A percentile compares a stretch with the other conserved stretches of the same genome.
phyloP scores from a whole-genome alignment of 2,113 vertebrate genomes.

The Tragelaphus buxtoni region DNA sequence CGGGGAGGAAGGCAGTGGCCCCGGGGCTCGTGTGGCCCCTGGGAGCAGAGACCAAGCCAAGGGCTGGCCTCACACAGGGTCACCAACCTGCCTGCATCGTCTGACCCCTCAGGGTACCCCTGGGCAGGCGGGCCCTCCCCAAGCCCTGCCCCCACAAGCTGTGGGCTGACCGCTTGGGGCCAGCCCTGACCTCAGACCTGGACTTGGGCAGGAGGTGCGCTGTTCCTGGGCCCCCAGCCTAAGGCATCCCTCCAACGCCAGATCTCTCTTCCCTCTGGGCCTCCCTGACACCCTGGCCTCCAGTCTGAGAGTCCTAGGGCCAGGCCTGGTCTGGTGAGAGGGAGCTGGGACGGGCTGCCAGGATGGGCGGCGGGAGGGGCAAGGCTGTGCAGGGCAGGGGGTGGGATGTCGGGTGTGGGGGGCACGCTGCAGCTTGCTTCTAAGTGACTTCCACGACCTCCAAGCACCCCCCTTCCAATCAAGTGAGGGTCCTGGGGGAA shows the following conservation, averaged over 20 bases:
- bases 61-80: neutral
- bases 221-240: neutral
- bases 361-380: accelerated
- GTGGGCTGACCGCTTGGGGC: accelerated
- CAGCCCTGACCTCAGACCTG: neutral
- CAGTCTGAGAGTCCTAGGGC: neutral
- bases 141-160: neutral
- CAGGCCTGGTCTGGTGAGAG: neutral
- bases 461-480: neutral
- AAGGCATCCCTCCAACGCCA: accelerated
- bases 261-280: no score
- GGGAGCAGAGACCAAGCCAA: neutral
- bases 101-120: neutral
- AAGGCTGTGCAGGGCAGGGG: accelerated
- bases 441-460: neutral
- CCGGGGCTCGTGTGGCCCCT: accelerated
- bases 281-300: neutral
- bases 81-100: accelerated
- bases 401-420: accelerated
- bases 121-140: neutral
- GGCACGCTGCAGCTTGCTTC: accelerated
- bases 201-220: neutral
- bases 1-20: accelerated
- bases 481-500: neutral
- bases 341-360: accelerated